Conservation (phyloP, 2,113 vertebrate species). For the Clinocottus analis region DNA sequence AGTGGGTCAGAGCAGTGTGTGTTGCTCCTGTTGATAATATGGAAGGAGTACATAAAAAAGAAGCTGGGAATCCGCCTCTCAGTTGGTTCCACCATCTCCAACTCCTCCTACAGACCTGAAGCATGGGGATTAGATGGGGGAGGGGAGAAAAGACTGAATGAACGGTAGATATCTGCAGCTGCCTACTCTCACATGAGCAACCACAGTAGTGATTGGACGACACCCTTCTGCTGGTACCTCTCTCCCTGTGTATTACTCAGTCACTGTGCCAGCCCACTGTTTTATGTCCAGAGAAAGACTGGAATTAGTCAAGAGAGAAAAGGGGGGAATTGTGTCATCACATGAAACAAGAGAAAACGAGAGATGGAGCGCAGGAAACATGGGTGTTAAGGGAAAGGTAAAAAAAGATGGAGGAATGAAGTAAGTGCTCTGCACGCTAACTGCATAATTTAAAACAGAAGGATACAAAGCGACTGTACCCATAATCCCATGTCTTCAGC, state of each 20-base stretch:
- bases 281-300: background rate
- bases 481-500: slow-evolving; percentile 51
- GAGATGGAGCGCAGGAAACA: slow-evolving; percentile 25
- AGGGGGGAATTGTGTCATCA: background rate
- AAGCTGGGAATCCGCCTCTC: slow-evolving; percentile 46
- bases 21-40: slow-evolving; percentile 27
- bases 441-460: slow-evolving; percentile 77
- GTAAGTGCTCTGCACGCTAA: slow-evolving; percentile 62
- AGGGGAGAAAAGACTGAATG: slow-evolving; percentile 75
- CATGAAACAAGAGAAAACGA: slow-evolving; percentile 32
- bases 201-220: slow-evolving; percentile 67
- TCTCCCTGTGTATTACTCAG: slow-evolving; percentile 29
- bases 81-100: slow-evolving; percentile 56
- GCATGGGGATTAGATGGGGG: slow-evolving; percentile 76
- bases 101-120: slow-evolving; percentile 72
- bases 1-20: slow-evolving; percentile 8
- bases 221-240: slow-evolving; percentile 54
- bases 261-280: slow-evolving; percentile 1
- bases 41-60: slow-evolving; percentile 34
- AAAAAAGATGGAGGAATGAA: slow-evolving; percentile 50
- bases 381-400: slow-evolving; percentile 45
- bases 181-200: slow-evolving; percentile 69
- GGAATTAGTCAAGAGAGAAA: slow-evolving; percentile 13
- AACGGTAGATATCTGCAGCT: slow-evolving; percentile 73
- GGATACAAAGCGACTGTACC: slow-evolving; percentile 46